Evolutionary conservation across 2,888 invertebrate species (phyloP).

Genomic region (Syrphus vitripennis): DNA sequence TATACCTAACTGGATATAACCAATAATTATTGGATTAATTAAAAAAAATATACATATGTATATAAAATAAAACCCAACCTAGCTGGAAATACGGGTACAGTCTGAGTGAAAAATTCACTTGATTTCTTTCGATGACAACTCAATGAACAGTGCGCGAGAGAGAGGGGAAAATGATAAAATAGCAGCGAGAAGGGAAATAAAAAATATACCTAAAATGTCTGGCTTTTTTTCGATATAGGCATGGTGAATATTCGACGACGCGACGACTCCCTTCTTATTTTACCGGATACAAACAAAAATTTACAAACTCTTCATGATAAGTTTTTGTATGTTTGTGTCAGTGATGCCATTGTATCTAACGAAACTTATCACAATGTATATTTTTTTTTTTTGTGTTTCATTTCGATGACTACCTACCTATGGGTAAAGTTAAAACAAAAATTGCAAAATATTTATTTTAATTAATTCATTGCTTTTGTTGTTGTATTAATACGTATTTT

Average conservation of each 20-base stretch:
- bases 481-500: neutral
- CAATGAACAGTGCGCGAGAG: neutral
- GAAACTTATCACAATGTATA: neutral
- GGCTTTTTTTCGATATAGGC: constrained; percentile 4
- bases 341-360: neutral
- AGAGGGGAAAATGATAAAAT: neutral
- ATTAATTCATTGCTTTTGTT: constrained; percentile 5
- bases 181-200: neutral
- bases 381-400: neutral
- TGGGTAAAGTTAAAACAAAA: neutral
- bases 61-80: constrained; percentile 2
- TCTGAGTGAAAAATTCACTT: constrained; percentile 45
- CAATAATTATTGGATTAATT: constrained; percentile 24
- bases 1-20: constrained; percentile 42
- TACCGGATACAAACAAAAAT: constrained; percentile 1
- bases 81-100: constrained; percentile 52
- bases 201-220: constrained; percentile 13
- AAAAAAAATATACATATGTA: neutral
- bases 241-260: neutral
- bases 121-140: constrained; percentile 31
- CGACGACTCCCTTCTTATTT: constrained; percentile 23
- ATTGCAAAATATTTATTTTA: constrained; percentile 36
- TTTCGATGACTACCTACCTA: neutral
- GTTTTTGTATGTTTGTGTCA: constrained; percentile 3
- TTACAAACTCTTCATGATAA: neutral